Evolutionary conservation across 2,113 vertebrate species (phyloP).

Genomic region (Cheirogaleus medius): DNA sequence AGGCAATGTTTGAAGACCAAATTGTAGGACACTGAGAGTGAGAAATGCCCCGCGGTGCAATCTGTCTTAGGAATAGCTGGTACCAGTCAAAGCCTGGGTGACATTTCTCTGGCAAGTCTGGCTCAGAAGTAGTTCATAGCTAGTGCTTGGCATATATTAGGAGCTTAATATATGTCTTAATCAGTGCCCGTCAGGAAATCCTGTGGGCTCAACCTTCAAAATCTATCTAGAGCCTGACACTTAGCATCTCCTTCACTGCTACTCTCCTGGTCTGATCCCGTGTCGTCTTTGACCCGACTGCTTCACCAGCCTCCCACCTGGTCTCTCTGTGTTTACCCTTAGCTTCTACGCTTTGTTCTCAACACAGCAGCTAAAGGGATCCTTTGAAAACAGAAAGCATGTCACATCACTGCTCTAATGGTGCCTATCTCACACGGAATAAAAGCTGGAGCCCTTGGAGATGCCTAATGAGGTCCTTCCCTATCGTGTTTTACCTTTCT

Average conservation of each 20-base stretch:
- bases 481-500: not conserved
- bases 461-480: not conserved
- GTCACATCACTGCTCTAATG: not conserved
- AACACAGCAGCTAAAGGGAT: not conserved
- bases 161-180: slow-evolving; percentile 61
- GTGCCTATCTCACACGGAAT: not conserved
- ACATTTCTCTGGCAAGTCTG: slow-evolving; percentile 51
- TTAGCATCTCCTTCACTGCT: not conserved
- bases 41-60: slow-evolving; percentile 9
- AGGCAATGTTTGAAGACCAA: slow-evolving; percentile 40
- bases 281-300: not conserved
- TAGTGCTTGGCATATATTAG: slow-evolving; percentile 36
- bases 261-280: not conserved
- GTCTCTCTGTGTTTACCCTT: not conserved
- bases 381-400: not conserved
- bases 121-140: slow-evolving; percentile 46
- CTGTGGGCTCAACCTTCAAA: slow-evolving; percentile 33
- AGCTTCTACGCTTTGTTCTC: not conserved
- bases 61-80: slow-evolving; percentile 63
- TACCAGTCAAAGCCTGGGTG: slow-evolving; percentile 32
- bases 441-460: not conserved
- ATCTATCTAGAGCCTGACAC: not conserved
- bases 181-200: slow-evolving; percentile 41
- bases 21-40: not conserved
- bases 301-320: not conserved